These are phyloP conservation scores for Solenopsis invicta DNA, from an alignment of 1,140 invertebrate species.

Conservation along the genomic window DNA sequence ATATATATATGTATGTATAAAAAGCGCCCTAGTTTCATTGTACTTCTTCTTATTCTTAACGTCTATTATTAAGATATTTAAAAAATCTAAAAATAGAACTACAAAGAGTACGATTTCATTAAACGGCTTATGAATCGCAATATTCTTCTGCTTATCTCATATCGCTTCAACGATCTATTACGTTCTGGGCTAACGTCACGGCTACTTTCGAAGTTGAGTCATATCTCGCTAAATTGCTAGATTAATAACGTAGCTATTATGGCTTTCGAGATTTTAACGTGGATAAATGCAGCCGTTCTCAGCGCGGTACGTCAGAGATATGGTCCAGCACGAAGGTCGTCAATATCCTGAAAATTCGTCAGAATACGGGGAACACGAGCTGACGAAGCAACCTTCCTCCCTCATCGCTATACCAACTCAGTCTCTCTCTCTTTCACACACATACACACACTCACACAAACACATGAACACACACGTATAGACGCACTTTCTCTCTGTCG, in stretches of 20 bases:
- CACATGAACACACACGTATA: too few species aligned
- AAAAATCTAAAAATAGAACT: neutral
- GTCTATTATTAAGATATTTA: constrained; percentile 18
- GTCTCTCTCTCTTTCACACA: neutral
- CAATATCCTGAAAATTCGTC: constrained; percentile 59
- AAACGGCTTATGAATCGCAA: neutral
- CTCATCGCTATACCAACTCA: neutral
- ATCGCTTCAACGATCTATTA: neutral
- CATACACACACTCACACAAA: too few species aligned
- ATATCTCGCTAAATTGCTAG: neutral
- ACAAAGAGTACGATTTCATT: neutral
- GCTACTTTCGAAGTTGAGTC: neutral
- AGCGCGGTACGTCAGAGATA: neutral
- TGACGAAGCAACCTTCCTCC: constrained; percentile 43
- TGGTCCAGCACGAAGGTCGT: constrained; percentile 42
- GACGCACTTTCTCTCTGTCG: neutral
- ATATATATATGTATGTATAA: neutral
- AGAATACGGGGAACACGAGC: constrained; percentile 53
- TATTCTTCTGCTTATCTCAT: neutral
- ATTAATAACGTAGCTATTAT: constrained; percentile 32
- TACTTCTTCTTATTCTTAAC: neutral
- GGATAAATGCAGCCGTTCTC: constrained; percentile 1
- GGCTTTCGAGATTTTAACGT: neutral
- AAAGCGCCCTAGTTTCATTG: constrained; percentile 6
- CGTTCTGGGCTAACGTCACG: neutral